phyloP scores from a whole-genome alignment of 2,888 invertebrate species.

The Drosophila stalkeri region DNA sequence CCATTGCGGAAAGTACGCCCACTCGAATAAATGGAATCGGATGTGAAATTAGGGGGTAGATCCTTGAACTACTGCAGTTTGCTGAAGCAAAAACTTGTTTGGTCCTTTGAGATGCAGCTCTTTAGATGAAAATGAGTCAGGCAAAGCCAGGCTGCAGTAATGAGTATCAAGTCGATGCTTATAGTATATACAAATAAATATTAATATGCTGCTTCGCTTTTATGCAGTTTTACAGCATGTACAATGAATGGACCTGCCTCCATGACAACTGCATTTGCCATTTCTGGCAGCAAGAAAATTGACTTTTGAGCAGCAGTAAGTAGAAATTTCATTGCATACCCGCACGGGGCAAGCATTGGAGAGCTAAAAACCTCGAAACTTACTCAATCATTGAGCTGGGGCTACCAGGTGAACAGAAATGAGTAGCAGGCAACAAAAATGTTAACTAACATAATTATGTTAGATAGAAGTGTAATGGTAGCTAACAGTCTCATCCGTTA shows the following conservation, averaged over 20 bases:
- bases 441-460: background rate
- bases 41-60: background rate
- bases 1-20: background rate
- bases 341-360: background rate
- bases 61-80: background rate
- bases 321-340: background rate
- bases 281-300: background rate
- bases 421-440: background rate
- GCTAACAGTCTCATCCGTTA: background rate
- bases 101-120: background rate
- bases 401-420: background rate
- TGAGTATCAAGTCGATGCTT: no score
- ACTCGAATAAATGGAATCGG: background rate
- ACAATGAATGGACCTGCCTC: background rate
- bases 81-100: background rate
- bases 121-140: background rate
- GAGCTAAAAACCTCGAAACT: background rate
- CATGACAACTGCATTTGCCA: background rate
- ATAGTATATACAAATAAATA: background rate
- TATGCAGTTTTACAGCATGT: background rate
- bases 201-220: background rate
- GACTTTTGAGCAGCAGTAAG: no score
- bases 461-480: background rate
- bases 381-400: background rate
- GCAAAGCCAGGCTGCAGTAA: background rate